A percentile compares a stretch with the other conserved stretches of the same genome.
phyloP scores from a whole-genome alignment of 2,888 invertebrate species.

The Microdon myrmicae region DNA sequence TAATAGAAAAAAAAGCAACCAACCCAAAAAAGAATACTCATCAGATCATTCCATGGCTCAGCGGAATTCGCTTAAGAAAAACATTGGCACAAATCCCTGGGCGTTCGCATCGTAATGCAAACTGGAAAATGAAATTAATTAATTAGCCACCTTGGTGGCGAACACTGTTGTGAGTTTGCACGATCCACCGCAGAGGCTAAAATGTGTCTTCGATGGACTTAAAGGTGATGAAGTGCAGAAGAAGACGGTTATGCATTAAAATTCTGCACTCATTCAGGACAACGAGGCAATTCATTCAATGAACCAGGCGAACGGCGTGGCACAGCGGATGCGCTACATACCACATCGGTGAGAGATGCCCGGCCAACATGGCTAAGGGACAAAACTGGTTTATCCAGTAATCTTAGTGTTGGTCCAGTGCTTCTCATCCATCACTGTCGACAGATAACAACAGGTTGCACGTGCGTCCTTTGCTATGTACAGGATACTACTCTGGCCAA shows the following conservation, averaged over 20 bases:
- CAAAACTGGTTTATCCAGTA: constrained; percentile 40
- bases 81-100: constrained; percentile 11
- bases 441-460: constrained; percentile 47
- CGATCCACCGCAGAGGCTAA: constrained; percentile 20
- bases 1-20: too few species aligned
- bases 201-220: not conserved
- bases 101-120: constrained; percentile 36
- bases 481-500: constrained; percentile 29
- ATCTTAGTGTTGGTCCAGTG: too few species aligned
- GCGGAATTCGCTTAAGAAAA: constrained; percentile 29
- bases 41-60: constrained; percentile 15
- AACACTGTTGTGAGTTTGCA: constrained; percentile 40
- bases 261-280: constrained; percentile 45
- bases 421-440: constrained; percentile 50
- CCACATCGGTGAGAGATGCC: constrained; percentile 15
- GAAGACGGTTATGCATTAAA: constrained; percentile 31
- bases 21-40: constrained; percentile 14
- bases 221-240: constrained; percentile 25
- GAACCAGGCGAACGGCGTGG: too few species aligned
- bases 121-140: constrained; percentile 50
- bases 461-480: constrained; percentile 25
- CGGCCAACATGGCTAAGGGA: not conserved
- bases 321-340: constrained; percentile 47
- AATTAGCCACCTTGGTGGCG: constrained; percentile 52
- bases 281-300: constrained; percentile 44